Percentiles rank a stretch among this genome's conserved stretches.
phyloP scores from a whole-genome alignment of 2,113 vertebrate species.

The Pseudorhombus dupliciocellatus region DNA sequence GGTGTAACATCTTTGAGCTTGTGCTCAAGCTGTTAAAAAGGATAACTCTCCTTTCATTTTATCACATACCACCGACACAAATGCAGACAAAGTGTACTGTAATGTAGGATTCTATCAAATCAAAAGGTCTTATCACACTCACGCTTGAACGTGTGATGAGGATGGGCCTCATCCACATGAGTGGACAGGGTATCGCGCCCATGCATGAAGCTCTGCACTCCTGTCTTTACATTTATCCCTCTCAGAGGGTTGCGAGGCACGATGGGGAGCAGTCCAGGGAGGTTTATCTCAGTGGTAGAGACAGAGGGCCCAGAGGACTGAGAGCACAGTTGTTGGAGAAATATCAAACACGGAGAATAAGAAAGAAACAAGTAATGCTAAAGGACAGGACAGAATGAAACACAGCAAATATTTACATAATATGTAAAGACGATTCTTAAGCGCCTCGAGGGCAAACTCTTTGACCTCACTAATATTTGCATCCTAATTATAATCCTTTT shows the following conservation, averaged over 20 bases:
- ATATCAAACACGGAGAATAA: slow-evolving; percentile 14
- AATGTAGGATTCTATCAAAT: neutral
- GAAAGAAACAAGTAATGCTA: neutral
- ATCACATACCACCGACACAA: neutral
- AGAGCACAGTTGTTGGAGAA: slow-evolving; percentile 41
- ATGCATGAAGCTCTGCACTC: slow-evolving; percentile 68
- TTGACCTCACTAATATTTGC: slow-evolving; percentile 11
- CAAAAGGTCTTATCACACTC: slow-evolving; percentile 31
- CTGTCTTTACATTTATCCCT: slow-evolving; percentile 69
- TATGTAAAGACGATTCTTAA: slow-evolving; percentile 1
- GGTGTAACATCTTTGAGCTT: no score
- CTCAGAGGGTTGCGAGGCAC: slow-evolving; percentile 70
- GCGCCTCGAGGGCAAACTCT: slow-evolving; percentile 1
- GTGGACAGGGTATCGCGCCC: slow-evolving; percentile 63
- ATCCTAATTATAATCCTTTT: slow-evolving; percentile 13
- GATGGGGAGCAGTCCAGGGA: slow-evolving; percentile 68
- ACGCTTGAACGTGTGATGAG: slow-evolving; percentile 66
- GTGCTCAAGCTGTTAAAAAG: neutral
- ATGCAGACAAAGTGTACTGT: neutral
- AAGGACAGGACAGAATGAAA: neutral
- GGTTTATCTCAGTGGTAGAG: slow-evolving; percentile 62
- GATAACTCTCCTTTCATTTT: no score
- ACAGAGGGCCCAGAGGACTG: slow-evolving; percentile 62
- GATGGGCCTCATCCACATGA: slow-evolving; percentile 72
- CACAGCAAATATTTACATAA: slow-evolving; percentile 16